These are phyloP conservation scores for Atta colombica DNA, from an alignment of 1,140 invertebrate genomes.

Conservation along the genomic window DNA sequence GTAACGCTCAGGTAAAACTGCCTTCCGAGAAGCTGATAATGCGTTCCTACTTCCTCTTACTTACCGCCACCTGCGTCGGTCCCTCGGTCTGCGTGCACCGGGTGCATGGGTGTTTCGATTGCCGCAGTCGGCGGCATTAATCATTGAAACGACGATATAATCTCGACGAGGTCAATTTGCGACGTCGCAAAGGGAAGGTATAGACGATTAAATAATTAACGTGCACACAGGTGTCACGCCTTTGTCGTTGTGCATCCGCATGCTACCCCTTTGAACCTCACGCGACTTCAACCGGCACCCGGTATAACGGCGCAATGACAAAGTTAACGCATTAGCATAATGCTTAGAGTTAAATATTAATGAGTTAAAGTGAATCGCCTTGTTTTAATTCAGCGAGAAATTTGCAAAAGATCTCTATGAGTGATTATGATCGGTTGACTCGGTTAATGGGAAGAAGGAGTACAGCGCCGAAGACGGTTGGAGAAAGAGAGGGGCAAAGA, in stretches of 20 bases:
- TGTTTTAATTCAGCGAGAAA: conserved; percentile 35
- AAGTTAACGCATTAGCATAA: conserved; percentile 49
- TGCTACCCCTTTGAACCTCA: neutral
- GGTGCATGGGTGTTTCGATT: conserved; percentile 33
- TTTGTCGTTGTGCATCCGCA: neutral
- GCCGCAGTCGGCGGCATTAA: neutral
- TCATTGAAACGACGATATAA: neutral
- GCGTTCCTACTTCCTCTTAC: conserved; percentile 3
- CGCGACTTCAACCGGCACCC: conserved; percentile 1
- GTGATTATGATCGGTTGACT: conserved; percentile 40
- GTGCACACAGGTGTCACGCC: neutral
- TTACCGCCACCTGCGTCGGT: neutral
- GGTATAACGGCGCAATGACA: conserved; percentile 26
- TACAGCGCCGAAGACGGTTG: neutral
- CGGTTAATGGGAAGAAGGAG: conserved; percentile 21
- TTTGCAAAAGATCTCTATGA: conserved; percentile 13
- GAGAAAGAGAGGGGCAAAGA: neutral
- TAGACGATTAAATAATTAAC: conserved; percentile 44
- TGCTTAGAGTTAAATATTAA: conserved; percentile 50
- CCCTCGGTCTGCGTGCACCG: conserved; percentile 30
- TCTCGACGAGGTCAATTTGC: conserved; percentile 22
- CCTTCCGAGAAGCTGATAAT: conserved; percentile 65
- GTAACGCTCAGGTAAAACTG: conserved; percentile 49
- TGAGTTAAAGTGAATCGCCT: conserved; percentile 43
- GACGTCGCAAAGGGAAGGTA: neutral